These are phyloP conservation scores for Chrysoperla carnea DNA, from an alignment of 1,140 invertebrate species.

Conservation along the genomic window DNA sequence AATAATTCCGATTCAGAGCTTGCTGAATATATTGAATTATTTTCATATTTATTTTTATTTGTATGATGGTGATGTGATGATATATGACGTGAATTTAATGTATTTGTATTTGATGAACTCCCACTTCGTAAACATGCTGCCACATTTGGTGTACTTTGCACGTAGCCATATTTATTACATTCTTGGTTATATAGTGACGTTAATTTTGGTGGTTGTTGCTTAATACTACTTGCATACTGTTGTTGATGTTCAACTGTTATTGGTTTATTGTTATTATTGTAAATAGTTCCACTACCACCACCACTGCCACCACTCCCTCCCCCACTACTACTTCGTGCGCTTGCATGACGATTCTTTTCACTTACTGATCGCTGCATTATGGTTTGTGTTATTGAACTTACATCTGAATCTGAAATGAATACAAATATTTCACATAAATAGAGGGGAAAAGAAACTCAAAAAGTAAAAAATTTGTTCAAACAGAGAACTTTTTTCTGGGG, in stretches of 20 bases:
- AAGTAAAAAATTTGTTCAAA: too few relatives aligned
- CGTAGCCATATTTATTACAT: slow-evolving; percentile 29
- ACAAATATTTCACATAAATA: too few relatives aligned
- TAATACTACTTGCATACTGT: slow-evolving; percentile 4
- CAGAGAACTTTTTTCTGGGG: too few relatives aligned
- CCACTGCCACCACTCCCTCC: slow-evolving; percentile 17
- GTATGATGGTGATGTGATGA: not conserved
- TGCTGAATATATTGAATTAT: slow-evolving; percentile 48
- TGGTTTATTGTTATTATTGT: slow-evolving; percentile 10
- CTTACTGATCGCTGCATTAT: not conserved
- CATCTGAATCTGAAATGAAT: too few relatives aligned
- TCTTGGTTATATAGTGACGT: slow-evolving; percentile 22
- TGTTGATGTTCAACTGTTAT: slow-evolving; percentile 11
- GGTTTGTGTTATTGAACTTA: too few relatives aligned
- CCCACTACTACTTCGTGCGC: not conserved
- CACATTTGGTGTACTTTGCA: slow-evolving; percentile 41
- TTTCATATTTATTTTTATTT: slow-evolving; percentile 8
- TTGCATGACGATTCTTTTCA: not conserved
- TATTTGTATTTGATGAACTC: too few relatives aligned
- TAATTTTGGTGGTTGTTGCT: not conserved
- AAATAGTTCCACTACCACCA: slow-evolving; percentile 16
- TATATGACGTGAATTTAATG: not conserved
- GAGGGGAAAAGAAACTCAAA: too few relatives aligned
- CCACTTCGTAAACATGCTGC: slow-evolving; percentile 21
- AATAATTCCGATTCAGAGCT: slow-evolving; percentile 70